phyloP scores from a whole-genome alignment of 2,113 vertebrate species.

The Pipra filicauda region DNA sequence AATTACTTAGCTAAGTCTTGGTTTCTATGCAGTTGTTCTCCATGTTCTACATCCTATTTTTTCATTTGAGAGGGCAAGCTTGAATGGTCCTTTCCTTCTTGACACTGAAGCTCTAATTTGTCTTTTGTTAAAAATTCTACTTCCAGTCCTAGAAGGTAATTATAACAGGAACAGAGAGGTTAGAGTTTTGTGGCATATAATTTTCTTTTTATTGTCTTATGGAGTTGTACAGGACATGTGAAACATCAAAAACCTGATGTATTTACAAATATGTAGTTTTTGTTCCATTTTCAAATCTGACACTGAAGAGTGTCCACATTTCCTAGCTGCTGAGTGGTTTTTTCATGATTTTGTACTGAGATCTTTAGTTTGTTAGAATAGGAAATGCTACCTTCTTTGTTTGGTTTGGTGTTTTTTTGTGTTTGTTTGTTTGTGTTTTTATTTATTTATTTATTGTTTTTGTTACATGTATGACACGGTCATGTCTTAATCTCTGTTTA shows the following conservation, averaged over 20 bases:
- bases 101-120: conserved; percentile 76
- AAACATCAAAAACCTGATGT: not conserved
- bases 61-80: conserved; percentile 71
- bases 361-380: not conserved
- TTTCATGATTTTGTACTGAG: not conserved
- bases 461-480: not conserved
- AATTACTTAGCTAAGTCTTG: conserved; percentile 68
- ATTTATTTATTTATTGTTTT: not conserved
- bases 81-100: conserved; percentile 76
- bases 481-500: not conserved
- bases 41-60: conserved; percentile 73
- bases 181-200: not conserved
- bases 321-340: not conserved
- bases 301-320: not conserved
- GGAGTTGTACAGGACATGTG: not conserved
- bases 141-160: conserved; percentile 26
- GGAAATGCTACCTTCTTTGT: not conserved
- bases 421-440: not conserved
- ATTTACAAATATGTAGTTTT: not conserved
- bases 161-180: not conserved
- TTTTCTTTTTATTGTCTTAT: not conserved
- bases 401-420: not conserved
- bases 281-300: not conserved
- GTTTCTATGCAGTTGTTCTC: conserved; percentile 75
- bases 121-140: conserved; percentile 74